Conservation (phyloP, 1,140 invertebrate genomes). For the Drosophila micromelanica region DNA sequence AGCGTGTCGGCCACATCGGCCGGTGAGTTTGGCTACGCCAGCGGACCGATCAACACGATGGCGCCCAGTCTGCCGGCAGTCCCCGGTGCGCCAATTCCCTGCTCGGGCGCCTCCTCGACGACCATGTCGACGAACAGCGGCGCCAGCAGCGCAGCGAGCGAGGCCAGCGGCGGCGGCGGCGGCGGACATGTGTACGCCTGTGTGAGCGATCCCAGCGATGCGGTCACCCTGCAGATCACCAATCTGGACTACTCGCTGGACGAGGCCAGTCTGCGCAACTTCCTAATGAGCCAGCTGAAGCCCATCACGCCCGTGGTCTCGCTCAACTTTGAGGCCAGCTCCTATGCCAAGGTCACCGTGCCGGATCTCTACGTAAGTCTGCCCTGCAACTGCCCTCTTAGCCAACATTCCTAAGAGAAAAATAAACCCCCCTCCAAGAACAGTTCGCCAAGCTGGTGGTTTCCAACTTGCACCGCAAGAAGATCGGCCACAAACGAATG, state of each 20-base stretch:
- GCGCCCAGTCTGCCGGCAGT: conserved; percentile 6
- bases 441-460: conserved; percentile 91
- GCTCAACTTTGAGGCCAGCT: conserved; percentile 75
- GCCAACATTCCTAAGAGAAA: no score
- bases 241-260: conserved; percentile 83
- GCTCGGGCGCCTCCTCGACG: conserved; percentile 8
- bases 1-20: not conserved
- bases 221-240: conserved; percentile 81
- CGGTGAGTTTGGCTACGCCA: not conserved
- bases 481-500: conserved; percentile 93
- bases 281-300: conserved; percentile 76
- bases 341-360: conserved; percentile 81
- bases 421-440: not conserved
- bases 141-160: conserved; percentile 1
- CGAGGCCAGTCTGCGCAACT: conserved; percentile 69
- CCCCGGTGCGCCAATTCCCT: not conserved
- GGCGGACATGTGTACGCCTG: conserved; percentile 20
- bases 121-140: conserved; percentile 1
- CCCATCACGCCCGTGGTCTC: conserved; percentile 82
- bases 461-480: conserved; percentile 92
- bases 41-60: conserved; percentile 23
- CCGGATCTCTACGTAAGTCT: conserved; percentile 81
- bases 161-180: not conserved
- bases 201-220: conserved; percentile 49
- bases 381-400: no score